A percentile compares a stretch with the other conserved stretches of the same genome.
Evolutionary conservation across 92 coral and sea anemone species (phyloP).

Genomic region (Zoanthus gigantus): DNA sequence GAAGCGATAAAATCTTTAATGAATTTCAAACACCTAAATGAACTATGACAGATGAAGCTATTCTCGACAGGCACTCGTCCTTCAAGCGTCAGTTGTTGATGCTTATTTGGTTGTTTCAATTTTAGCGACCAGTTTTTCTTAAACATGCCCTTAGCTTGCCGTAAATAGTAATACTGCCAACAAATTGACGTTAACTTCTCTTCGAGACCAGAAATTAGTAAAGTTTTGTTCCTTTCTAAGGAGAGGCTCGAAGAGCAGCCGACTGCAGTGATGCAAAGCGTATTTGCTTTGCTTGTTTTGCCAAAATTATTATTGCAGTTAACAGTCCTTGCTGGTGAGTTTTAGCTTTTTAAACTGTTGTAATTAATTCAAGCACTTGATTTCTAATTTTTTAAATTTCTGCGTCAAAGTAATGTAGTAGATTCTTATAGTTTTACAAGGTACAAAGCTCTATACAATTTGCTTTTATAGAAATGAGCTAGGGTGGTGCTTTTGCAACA

Average conservation of each 20-base stretch:
- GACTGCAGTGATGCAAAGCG: neutral
- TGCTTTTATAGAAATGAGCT: no score
- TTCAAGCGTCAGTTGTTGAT: neutral
- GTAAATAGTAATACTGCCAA: neutral
- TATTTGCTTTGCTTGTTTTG: neutral
- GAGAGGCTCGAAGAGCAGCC: neutral
- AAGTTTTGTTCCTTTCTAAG: neutral
- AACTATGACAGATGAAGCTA: neutral
- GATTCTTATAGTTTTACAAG: no score
- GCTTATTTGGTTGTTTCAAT: neutral
- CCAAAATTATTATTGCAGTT: neutral
- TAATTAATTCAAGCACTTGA: neutral
- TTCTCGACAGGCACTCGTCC: neutral
- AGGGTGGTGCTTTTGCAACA: no score
- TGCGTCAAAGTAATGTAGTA: no score
- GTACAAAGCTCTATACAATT: no score
- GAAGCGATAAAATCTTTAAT: conserved; percentile 34
- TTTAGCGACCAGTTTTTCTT: neutral
- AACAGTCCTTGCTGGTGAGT: neutral
- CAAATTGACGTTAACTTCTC: neutral
- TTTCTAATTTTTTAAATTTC: no score
- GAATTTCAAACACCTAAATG: conserved; percentile 20
- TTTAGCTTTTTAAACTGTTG: neutral
- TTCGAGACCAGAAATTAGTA: neutral
- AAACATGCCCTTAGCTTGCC: neutral